Conservation (phyloP, 2,888 invertebrate genomes). For the Lithophane socia region DNA sequence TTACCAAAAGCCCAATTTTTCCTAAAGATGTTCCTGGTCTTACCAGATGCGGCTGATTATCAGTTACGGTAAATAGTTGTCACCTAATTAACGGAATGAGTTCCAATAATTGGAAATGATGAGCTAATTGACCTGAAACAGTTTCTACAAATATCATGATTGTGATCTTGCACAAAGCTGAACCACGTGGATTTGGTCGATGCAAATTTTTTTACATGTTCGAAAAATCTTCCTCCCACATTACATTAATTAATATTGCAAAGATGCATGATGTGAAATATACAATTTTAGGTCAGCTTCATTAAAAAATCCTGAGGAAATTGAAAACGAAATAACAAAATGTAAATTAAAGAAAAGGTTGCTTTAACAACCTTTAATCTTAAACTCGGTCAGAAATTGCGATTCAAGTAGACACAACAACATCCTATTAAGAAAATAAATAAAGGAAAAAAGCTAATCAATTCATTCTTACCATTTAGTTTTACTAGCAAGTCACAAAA, state of each 20-base stretch:
- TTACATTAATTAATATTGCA: neutral
- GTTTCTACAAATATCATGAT: slow-evolving; percentile 29
- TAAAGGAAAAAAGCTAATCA: neutral
- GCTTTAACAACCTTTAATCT: neutral
- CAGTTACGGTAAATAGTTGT: slow-evolving; percentile 5
- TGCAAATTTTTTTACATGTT: neutral
- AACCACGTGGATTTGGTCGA: slow-evolving; percentile 27
- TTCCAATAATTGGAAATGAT: slow-evolving; percentile 5
- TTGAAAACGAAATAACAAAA: neutral
- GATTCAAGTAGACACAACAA: neutral
- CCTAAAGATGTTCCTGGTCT: neutral
- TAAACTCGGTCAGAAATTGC: neutral
- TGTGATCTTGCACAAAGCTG: neutral
- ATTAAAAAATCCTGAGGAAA: neutral
- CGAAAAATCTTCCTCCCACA: neutral
- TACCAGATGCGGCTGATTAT: slow-evolving; percentile 7
- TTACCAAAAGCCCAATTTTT: neutral
- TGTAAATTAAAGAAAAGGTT: no score
- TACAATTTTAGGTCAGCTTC: neutral
- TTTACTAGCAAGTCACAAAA: slow-evolving; percentile 10
- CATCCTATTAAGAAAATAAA: neutral
- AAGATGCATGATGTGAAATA: neutral
- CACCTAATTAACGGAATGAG: slow-evolving; percentile 15
- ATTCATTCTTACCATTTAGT: slow-evolving; percentile 2
- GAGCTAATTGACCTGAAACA: slow-evolving; percentile 19